Conservation (phyloP, 2,888 invertebrate species). For the Tyria jacobaeae region DNA sequence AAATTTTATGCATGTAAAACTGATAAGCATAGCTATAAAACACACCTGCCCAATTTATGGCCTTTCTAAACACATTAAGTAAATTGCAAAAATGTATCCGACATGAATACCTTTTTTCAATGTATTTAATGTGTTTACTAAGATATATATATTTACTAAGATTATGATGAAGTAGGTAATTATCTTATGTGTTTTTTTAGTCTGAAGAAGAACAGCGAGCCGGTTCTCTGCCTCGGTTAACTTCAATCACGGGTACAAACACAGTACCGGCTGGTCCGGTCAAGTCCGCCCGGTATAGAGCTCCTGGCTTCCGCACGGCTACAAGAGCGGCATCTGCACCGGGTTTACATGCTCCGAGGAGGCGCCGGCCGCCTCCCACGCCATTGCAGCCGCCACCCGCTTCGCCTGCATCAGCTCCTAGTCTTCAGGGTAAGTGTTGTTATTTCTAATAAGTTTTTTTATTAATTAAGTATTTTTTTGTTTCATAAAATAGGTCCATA, state of each 20-base stretch:
- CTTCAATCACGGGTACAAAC: slow-evolving; percentile 80
- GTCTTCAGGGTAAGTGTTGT: slow-evolving; percentile 88
- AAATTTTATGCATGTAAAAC: too few relatives aligned
- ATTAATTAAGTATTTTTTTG: too few relatives aligned
- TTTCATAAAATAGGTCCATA: too few relatives aligned
- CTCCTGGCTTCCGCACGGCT: slow-evolving; percentile 92
- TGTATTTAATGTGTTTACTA: too few relatives aligned
- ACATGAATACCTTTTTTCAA: too few relatives aligned
- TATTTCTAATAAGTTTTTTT: too few relatives aligned
- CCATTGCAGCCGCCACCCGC: slow-evolving; percentile 76
- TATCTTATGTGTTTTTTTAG: slow-evolving; percentile 49
- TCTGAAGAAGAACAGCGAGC: slow-evolving; percentile 88
- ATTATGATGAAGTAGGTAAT: background rate
- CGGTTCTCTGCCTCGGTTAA: slow-evolving; percentile 92
- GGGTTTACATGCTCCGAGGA: slow-evolving; percentile 90
- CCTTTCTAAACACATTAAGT: too few relatives aligned
- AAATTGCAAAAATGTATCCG: too few relatives aligned
- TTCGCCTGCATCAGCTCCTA: slow-evolving; percentile 79
- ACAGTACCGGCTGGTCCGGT: slow-evolving; percentile 88
- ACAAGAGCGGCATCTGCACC: slow-evolving; percentile 92
- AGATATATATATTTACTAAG: too few relatives aligned
- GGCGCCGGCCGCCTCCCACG: slow-evolving; percentile 81
- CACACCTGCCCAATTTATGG: too few relatives aligned
- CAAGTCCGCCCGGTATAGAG: slow-evolving; percentile 95
- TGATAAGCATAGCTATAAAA: too few relatives aligned